Percentiles rank a stretch among this genome's conserved stretches.
Evolutionary conservation across 1,140 invertebrate genomes (phyloP).

Genomic region (Radopholus similis): DNA sequence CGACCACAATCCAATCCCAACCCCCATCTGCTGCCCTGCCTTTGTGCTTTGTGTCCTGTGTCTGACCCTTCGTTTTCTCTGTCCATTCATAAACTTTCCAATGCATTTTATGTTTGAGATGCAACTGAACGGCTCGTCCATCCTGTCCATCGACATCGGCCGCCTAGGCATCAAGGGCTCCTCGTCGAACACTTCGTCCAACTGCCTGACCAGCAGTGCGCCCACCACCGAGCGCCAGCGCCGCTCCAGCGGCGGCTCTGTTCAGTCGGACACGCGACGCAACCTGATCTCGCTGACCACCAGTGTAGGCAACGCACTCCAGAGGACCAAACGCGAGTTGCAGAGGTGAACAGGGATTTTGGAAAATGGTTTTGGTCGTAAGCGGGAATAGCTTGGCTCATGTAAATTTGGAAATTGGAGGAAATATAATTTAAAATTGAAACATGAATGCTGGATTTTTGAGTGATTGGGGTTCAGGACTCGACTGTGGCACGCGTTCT

Average conservation of each 20-base stretch:
- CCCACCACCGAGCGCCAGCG: neutral
- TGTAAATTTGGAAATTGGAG: too few relatives aligned
- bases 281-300: conserved; percentile 26
- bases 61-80: neutral
- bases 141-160: conserved; percentile 3
- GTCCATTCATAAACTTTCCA: neutral
- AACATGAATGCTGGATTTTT: too few relatives aligned
- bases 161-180: conserved; percentile 12
- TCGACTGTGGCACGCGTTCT: conserved; percentile 48
- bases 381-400: too few relatives aligned
- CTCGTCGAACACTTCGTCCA: neutral
- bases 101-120: conserved; percentile 16
- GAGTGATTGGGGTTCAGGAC: conserved; percentile 26
- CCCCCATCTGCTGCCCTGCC: neutral
- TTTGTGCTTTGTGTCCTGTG: neutral
- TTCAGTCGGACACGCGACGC: conserved; percentile 31
- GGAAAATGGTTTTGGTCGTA: too few relatives aligned
- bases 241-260: conserved; percentile 23
- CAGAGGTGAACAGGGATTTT: too few relatives aligned
- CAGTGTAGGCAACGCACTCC: neutral
- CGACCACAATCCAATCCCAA: too few relatives aligned
- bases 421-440: too few relatives aligned
- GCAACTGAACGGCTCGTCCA: conserved; percentile 19
- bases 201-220: neutral
- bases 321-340: neutral